Base-by-base conservation (phyloP, 2,113 vertebrate species). In the Carassius auratus region DNA sequence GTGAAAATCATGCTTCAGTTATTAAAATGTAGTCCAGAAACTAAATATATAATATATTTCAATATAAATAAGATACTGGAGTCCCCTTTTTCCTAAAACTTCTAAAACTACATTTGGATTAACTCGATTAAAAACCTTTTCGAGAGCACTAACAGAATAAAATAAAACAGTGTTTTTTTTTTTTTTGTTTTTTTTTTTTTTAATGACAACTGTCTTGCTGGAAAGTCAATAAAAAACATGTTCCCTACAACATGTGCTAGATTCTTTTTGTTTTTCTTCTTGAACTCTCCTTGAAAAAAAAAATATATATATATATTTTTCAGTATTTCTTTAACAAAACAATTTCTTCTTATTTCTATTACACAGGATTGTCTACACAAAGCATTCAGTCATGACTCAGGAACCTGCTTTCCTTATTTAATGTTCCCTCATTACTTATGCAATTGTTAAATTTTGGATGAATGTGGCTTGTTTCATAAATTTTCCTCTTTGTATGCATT, bases 401-500 rank as follows among this genome's bases (percentile, higher is more conserved):
- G 2, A n/a, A 45, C 36, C 59, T 62, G 77, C n/a, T 45, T 23
- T 59, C 38, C 55, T 61, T 23, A 79, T 79, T 79, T 79, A 79
- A 33, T 61, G 76, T 62, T 45, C 77, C 38, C 57, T 80, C 36
- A 80, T 80, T 80, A 62, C 77, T 64, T 64, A 64, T 62, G 57
- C 36, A 0, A 64, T 17, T 64, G 52, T 78, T 80, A 45, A 0
- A 61, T 64, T 64, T 73, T 75, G 3, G 9, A 83, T 13, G 2
- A 30, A 42, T 62, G 82, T 76, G 76, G 57, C 36, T 50, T 76
- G 38, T 30, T 38, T 12, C n/a, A 50, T 64, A 50, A 76, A 84
- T 75, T 2, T 84, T 26, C 50, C 36, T 61, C 45, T 74, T 45
- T 75, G 77, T 64, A 84, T 76, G 55, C 73, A 36, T 84, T 84